These are phyloP conservation scores for Amblyjoppa proteus DNA, from an alignment of 2,888 invertebrate species.

Conservation along the genomic window DNA sequence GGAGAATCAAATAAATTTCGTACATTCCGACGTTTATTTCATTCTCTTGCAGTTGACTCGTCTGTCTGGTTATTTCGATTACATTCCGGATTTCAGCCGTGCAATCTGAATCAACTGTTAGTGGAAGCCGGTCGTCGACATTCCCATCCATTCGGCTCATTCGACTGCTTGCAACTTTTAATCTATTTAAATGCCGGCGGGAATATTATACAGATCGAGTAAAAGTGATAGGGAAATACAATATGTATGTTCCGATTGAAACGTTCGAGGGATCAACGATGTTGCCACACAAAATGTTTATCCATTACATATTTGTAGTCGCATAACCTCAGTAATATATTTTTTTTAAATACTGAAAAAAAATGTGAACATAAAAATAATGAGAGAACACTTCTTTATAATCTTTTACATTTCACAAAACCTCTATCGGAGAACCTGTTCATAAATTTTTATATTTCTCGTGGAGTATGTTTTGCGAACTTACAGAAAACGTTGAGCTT, in stretches of 20 bases:
- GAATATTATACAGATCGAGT: constrained; percentile 36
- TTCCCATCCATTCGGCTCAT: constrained; percentile 32
- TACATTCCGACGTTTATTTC: constrained; percentile 61
- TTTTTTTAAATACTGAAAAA: neutral
- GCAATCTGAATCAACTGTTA: constrained; percentile 76
- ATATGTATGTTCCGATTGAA: constrained; percentile 18
- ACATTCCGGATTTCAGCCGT: constrained; percentile 73
- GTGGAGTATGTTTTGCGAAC: constrained; percentile 78
- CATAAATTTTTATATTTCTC: too few relatives aligned
- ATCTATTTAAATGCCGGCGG: constrained; percentile 48
- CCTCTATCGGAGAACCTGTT: too few relatives aligned
- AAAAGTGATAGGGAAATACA: constrained; percentile 16
- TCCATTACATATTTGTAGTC: neutral
- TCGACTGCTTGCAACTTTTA: constrained; percentile 40
- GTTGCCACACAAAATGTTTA: neutral
- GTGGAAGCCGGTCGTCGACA: constrained; percentile 1
- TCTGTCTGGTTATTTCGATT: constrained; percentile 77
- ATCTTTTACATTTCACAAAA: too few relatives aligned
- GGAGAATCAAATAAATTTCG: constrained; percentile 68
- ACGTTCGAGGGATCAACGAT: constrained; percentile 27
- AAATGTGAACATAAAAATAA: neutral
- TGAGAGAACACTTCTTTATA: too few relatives aligned
- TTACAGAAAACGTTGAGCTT: constrained; percentile 95
- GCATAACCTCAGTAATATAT: neutral
- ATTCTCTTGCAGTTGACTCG: constrained; percentile 73